Evolutionary conservation across 2,113 vertebrate genomes (phyloP).

Genomic region (Petromus typicus): DNA sequence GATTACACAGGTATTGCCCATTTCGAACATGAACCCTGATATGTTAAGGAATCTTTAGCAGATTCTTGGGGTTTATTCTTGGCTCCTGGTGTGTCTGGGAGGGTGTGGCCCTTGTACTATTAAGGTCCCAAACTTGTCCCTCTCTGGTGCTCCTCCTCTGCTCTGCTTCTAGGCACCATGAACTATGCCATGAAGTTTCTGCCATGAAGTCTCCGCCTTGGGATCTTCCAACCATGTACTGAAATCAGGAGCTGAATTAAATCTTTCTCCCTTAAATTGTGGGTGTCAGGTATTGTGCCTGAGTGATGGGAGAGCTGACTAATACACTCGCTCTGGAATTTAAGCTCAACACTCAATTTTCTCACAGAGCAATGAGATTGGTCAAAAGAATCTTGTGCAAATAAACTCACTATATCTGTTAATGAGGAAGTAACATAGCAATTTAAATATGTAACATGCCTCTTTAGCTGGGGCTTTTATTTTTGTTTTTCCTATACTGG

Average conservation of each 20-base stretch:
- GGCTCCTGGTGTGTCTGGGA: background rate
- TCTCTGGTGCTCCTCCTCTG: background rate
- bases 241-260: background rate
- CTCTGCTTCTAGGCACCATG: background rate
- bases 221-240: background rate
- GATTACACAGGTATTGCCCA: background rate
- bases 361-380: background rate
- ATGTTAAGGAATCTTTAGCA: background rate
- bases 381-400: background rate
- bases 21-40: background rate
- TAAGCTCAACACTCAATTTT: slow-evolving; percentile 26
- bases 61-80: background rate
- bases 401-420: background rate
- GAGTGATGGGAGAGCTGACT: background rate
- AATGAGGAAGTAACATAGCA: background rate
- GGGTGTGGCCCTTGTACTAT: background rate
- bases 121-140: background rate
- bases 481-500: background rate
- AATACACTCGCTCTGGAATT: background rate
- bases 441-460: background rate
- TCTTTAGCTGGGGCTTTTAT: background rate
- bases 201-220: background rate
- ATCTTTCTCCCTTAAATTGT: background rate
- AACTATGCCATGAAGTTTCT: background rate
- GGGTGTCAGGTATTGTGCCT: background rate